Evolutionary conservation across 2,113 vertebrate species (phyloP), one percentile per base, ranked within the genome.

Genomic region (Centrocercus urophasianus): DNA sequence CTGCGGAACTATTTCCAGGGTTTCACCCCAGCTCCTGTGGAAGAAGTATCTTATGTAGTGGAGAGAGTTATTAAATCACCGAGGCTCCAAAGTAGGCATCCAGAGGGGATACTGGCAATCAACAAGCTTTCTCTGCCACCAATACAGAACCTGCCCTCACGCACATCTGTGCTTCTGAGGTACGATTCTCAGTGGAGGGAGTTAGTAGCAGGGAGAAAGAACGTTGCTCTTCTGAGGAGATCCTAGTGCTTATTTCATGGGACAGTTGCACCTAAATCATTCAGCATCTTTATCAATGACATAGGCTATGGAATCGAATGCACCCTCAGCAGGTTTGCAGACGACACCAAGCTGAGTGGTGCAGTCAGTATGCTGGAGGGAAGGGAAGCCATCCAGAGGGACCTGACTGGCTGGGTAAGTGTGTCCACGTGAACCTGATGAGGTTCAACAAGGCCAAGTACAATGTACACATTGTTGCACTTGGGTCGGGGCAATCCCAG

Each of bases 21-120:
- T 30, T 17, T 63, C 50, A 77, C 32, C 70, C 25, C 30, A 54
- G 40, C 25, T 56, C 6, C 56, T 66, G 30, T 73, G 14, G 34
- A 86, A 76, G 21, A 27, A 0, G 0, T 16, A 32, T 47, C n/a
- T 77, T 16, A 1, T 36, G 4, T 70, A 78, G 71, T 13, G 0
- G 14, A 57, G 4, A 10, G 38, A 88, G 11, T 22, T 83, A 4
- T 48, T 83, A 1, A 21, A 42, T 38, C 18, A 66, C 32, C 2
- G 1, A 64, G 28, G 13, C 13, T 38, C 6, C 27, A 22, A 45
- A 45, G 28, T 1, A 60, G 65, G 40, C 21, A 25, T 93, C 25
- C 13, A 42, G 48, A 73, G 21, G 43, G 20, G 21, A 32, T 70
- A 16, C 43, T 84, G 22, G 10, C 25, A 75, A 81, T 17, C 1